Evolutionary conservation across 2,888 invertebrate species (phyloP).

Genomic region (Macrosoma leucophasiata): DNA sequence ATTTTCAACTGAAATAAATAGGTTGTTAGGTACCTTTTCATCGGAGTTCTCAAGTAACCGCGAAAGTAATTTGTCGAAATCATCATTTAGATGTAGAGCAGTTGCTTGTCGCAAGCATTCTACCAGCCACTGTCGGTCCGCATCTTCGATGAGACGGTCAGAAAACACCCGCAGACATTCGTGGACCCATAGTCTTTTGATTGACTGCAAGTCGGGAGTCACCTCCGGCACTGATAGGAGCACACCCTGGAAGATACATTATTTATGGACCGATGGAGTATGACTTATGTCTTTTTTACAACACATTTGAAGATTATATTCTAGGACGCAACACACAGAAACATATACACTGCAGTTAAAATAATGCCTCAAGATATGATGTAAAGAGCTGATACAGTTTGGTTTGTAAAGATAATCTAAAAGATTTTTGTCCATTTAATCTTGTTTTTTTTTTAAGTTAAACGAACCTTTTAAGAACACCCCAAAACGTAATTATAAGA

Average conservation of each 20-base stretch:
- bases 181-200: conserved; percentile 96
- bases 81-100: conserved; percentile 74
- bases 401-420: too few relatives aligned
- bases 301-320: too few relatives aligned
- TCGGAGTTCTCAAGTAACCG: conserved; percentile 65
- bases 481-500: conserved; percentile 1
- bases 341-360: too few relatives aligned
- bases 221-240: conserved; percentile 94
- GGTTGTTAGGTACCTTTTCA: conserved; percentile 34
- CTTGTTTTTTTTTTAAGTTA: too few relatives aligned
- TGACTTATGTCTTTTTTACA: too few relatives aligned
- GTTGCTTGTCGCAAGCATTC: conserved; percentile 79
- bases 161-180: conserved; percentile 94
- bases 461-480: too few relatives aligned
- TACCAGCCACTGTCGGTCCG: conserved; percentile 88
- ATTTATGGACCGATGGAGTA: too few relatives aligned
- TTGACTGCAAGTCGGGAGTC: conserved; percentile 87
- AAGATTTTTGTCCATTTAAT: too few relatives aligned
- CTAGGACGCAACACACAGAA: too few relatives aligned
- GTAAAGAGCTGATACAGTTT: too few relatives aligned
- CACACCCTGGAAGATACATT: conserved; percentile 80
- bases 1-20: neutral
- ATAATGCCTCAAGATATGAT: too few relatives aligned
- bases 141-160: conserved; percentile 91
- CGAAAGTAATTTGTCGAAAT: conserved; percentile 81